Conservation (phyloP, 2,797 vertebrate genomes). For the Heterohyrax brucei region DNA sequence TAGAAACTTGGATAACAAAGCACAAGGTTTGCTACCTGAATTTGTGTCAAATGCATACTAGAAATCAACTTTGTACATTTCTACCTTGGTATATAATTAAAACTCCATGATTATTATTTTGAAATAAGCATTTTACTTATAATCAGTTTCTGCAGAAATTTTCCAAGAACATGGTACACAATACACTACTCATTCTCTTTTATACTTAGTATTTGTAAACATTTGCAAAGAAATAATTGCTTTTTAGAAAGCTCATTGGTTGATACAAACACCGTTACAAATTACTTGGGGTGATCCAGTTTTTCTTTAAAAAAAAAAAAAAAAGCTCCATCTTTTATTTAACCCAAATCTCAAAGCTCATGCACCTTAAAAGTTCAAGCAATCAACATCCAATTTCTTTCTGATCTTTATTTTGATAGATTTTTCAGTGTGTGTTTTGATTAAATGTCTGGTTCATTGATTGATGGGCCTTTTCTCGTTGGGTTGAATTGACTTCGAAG, state of each 20-base stretch:
- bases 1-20: background rate
- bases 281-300: background rate
- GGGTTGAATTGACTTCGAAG: constrained; percentile 43
- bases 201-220: background rate
- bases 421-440: constrained; percentile 75
- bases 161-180: background rate
- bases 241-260: background rate
- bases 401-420: constrained; percentile 67
- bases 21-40: background rate
- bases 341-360: background rate
- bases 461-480: constrained; percentile 54
- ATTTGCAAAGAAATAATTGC: background rate
- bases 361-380: constrained; percentile 10
- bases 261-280: background rate
- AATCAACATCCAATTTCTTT: constrained; percentile 68
- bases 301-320: background rate
- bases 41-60: background rate
- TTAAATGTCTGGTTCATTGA: constrained; percentile 69
- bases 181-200: background rate
- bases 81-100: background rate
- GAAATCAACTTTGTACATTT: background rate
- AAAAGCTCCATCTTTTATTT: background rate
- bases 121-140: background rate
- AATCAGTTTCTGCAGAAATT: background rate
- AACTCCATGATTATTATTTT: background rate